Conservation (phyloP, 1,140 invertebrate species). For the Bombus picipes region DNA sequence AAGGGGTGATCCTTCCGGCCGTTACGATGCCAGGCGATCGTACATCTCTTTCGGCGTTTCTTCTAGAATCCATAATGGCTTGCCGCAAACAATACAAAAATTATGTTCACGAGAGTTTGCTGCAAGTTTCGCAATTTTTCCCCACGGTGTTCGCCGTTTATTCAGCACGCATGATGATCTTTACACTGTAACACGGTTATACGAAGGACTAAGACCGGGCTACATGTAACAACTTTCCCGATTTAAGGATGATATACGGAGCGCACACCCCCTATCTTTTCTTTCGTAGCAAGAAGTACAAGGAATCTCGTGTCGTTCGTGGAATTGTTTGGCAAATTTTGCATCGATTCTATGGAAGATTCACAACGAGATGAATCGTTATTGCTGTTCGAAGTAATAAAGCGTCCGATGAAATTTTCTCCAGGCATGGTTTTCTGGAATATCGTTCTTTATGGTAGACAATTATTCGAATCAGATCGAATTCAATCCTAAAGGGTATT, state of each 20-base stretch:
- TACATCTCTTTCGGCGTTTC: slow-evolving; percentile 61
- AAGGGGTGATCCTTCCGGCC: slow-evolving; percentile 73
- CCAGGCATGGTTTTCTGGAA: not conserved
- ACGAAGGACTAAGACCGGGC: slow-evolving; percentile 50
- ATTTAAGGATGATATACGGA: slow-evolving; percentile 77
- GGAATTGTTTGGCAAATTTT: slow-evolving; percentile 43
- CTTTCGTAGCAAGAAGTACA: not conserved
- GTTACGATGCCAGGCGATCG: slow-evolving; percentile 69
- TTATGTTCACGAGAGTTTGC: slow-evolving; percentile 81
- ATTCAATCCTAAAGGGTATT: not conserved
- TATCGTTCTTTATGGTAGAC: not conserved
- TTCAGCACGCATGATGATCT: slow-evolving; percentile 77
- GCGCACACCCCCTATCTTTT: slow-evolving; percentile 39
- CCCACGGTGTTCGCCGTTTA: slow-evolving; percentile 71
- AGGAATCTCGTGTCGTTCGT: slow-evolving; percentile 4
- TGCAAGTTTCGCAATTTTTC: slow-evolving; percentile 78
- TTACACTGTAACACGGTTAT: slow-evolving; percentile 31
- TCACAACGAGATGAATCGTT: not conserved
- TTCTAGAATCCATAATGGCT: slow-evolving; percentile 77
- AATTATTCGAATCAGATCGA: not conserved
- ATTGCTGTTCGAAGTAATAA: slow-evolving; percentile 27
- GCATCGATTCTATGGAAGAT: slow-evolving; percentile 34
- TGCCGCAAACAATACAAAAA: slow-evolving; percentile 81
- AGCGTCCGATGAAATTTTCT: not conserved
- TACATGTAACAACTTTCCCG: slow-evolving; percentile 72